Base-by-base conservation (phyloP, 1,140 invertebrate genomes). In the Ostrea denselamellosa region DNA sequence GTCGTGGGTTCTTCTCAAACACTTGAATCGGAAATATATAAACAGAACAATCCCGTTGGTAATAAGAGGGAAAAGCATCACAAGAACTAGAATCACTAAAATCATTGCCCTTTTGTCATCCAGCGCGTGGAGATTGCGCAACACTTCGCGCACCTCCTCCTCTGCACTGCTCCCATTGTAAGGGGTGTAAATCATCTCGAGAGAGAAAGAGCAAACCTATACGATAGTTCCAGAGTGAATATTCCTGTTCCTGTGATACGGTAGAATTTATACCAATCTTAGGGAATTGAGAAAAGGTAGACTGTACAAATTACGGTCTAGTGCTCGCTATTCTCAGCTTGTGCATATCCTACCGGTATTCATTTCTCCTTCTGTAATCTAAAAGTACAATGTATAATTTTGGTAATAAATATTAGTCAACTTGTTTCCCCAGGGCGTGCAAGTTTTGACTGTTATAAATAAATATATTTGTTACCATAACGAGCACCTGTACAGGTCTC, bases 1-100 rank as follows among this genome's bases (percentile, higher is more conserved):
- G 17, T 87, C 86, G 22, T 87, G 86, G 8, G 56, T 84, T 12
- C 53, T 84, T 25, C 86, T 17, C 19, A 87, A 54, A 62, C 86
- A 87, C 28, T 58, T 53, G 22, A 85, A 87, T 22, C 65, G 52
- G 2, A 53, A 53, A 56, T 84, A 84, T 5, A 54, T 82, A 9
- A 28, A 19, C 17, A 87, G 51, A 10, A 87, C 52, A n/a, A 87
- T 19, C 14, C 56, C 22, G 22, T 87, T 87, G 0, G 34, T 62
- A 44, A 28, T 12, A 65, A 82, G 53, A 34, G 53, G 77, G 17
- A 58, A 83, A 53, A 83, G 2, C 53, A 34, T 28, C 1, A 58
- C 28, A 17, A 58, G 28, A 28, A 62, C 53, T 56, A 85, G 56
- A 28, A 62, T 28, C 54, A 85, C 54, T n/a, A 83, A n/a, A 12